phyloP scores from a whole-genome alignment of 2,888 invertebrate species.

The Mechanitis mazaeus region DNA sequence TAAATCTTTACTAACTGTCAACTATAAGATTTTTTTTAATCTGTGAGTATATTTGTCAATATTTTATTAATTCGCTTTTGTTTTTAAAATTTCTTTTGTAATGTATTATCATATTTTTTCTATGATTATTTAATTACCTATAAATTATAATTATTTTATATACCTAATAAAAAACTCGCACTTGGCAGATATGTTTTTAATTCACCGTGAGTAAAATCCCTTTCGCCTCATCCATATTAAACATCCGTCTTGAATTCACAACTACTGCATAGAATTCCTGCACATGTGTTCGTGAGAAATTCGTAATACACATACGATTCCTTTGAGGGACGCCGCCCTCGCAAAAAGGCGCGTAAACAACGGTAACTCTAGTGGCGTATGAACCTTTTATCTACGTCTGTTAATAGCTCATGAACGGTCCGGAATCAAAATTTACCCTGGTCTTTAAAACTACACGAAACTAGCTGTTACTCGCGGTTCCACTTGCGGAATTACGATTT shows the following conservation, averaged over 20 bases:
- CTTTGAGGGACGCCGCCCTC: constrained; percentile 56
- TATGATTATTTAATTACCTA: background rate
- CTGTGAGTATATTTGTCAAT: too few relatives aligned
- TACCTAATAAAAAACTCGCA: constrained; percentile 15
- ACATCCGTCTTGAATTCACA: constrained; percentile 27
- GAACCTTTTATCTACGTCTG: constrained; percentile 4
- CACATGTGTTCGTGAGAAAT: constrained; percentile 66
- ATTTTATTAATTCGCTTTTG: too few relatives aligned
- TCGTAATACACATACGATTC: constrained; percentile 49
- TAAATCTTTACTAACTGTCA: background rate
- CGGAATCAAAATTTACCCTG: too few relatives aligned
- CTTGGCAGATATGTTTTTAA: constrained; percentile 19
- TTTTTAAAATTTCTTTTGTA: too few relatives aligned
- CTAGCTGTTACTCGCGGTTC: too few relatives aligned
- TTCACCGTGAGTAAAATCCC: constrained; percentile 24
- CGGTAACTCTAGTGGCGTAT: constrained; percentile 18
- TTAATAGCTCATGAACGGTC: background rate
- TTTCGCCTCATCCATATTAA: constrained; percentile 30
- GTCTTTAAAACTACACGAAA: background rate
- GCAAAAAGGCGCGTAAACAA: constrained; percentile 35
- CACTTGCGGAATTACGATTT: too few relatives aligned
- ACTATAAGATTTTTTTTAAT: too few relatives aligned
- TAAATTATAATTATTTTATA: background rate
- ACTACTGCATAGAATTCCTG: constrained; percentile 40
- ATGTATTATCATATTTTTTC: too few relatives aligned